phyloP scores from a whole-genome alignment of 2,113 vertebrate genomes.

The Corvus moneduloides region DNA sequence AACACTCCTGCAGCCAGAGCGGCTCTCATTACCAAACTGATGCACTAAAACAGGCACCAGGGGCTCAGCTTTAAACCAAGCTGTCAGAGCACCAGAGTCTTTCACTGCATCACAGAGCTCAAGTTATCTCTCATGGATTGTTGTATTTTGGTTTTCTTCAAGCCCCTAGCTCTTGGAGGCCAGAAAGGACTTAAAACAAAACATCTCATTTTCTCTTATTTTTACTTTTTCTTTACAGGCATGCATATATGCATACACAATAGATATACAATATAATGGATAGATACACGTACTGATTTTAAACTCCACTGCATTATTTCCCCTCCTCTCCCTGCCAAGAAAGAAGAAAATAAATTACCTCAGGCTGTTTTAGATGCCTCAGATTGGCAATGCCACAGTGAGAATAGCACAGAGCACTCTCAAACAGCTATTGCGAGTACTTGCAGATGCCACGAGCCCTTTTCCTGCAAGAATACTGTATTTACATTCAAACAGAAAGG shows the following conservation, averaged over 20 bases:
- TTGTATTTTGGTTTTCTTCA: background rate
- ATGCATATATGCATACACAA: background rate
- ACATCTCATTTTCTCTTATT: background rate
- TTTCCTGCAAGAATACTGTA: background rate
- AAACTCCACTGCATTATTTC: background rate
- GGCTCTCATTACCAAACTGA: background rate
- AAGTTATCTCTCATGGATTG: background rate
- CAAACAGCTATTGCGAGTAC: background rate
- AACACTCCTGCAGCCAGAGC: background rate
- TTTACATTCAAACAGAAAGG: conserved; percentile 21
- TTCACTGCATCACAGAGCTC: background rate
- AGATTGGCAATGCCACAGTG: background rate
- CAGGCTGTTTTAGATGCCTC: background rate
- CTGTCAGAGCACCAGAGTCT: background rate
- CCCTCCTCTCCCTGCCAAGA: background rate
- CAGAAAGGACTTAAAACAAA: background rate
- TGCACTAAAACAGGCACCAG: background rate
- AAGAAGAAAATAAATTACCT: background rate
- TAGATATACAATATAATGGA: background rate
- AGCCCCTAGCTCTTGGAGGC: background rate
- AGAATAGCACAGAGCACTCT: background rate
- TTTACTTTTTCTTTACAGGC: too few species aligned
- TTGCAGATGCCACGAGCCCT: background rate
- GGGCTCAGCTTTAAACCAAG: background rate
- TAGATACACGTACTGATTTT: background rate